Evolutionary conservation across 1,140 invertebrate species (phyloP).

Genomic region (Pristionchus pacificus): DNA sequence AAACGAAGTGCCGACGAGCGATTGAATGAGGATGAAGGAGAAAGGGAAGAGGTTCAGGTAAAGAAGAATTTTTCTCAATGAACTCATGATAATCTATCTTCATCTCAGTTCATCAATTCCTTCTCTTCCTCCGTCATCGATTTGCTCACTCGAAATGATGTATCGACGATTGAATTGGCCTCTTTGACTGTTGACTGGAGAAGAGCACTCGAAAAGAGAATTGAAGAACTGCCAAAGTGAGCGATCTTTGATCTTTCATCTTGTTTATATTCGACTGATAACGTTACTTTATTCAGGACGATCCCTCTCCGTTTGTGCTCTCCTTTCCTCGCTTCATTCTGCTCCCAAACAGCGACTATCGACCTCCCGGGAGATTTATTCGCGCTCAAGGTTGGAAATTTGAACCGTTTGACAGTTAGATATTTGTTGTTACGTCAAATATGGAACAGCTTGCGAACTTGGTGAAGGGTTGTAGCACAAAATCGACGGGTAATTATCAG

Average conservation of each 20-base stretch:
- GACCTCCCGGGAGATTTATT: neutral
- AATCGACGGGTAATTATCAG: too few species aligned
- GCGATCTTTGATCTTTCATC: too few species aligned
- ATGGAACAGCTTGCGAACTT: too few species aligned
- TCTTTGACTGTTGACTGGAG: neutral
- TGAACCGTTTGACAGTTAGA: neutral
- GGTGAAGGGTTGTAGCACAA: neutral
- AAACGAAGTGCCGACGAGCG: too few species aligned
- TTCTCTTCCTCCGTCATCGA: neutral
- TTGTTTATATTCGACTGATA: neutral
- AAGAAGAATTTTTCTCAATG: too few species aligned
- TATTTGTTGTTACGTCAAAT: too few species aligned
- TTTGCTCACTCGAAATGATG: neutral
- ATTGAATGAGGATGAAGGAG: too few species aligned
- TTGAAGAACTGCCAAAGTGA: neutral
- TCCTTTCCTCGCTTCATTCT: neutral
- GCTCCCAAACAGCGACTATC: neutral
- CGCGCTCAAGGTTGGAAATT: neutral
- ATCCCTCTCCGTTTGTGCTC: neutral
- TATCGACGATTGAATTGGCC: neutral
- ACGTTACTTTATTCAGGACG: neutral
- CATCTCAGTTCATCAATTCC: neutral
- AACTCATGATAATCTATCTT: neutral
- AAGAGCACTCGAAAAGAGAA: neutral
- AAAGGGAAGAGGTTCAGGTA: too few species aligned